Evolutionary conservation across 2,888 invertebrate species (phyloP), one percentile per base, ranked within the genome.

Genomic region (Altica lythri): DNA sequence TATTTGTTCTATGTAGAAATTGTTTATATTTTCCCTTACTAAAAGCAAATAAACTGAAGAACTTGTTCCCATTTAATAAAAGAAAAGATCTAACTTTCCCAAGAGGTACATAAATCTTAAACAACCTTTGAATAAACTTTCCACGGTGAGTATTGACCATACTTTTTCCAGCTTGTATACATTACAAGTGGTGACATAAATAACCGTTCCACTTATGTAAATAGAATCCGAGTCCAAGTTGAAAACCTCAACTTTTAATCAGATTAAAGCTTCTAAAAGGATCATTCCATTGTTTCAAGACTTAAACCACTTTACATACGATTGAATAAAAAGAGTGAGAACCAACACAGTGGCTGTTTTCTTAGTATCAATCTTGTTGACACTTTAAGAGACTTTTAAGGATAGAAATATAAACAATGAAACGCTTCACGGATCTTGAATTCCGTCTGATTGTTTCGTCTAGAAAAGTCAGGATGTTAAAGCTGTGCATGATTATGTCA

Each of bases 311-410:
- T 66, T 63, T 63, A 57, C 64, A 63, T 64, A 61, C 64, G 53
- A 57, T 59, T 60, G 66, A 66, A 65, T 65, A 63, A 62, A 62
- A 61, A 64, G 56, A 60, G 61, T 55, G 62, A 59, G 64, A 63
- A 47, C 56, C 48, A 44, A 55, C n/a, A n/a, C 61, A 53, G 56
- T 55, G 38, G 60, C 51, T 60, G 59, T 54, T 62, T 57, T 57
- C 57, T 62, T 54, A 19, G 55, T 56, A 64, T 66, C 66, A 61
- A 62, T 66, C 64, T 62, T 54, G 43, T 57, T 61, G 62, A 59
- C 60, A 64, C 62, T 61, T 57, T 38, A 47, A 56, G 59, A 42
- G 54, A 52, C 40, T 57, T 53, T 50, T 57, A 40, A 53, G 44
- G 46, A 57, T 60, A 53, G 50, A 57, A 55, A 51, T 55, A 57